Conservation (phyloP, 2,888 invertebrate genomes). For the Hypomecis punctinalis region DNA sequence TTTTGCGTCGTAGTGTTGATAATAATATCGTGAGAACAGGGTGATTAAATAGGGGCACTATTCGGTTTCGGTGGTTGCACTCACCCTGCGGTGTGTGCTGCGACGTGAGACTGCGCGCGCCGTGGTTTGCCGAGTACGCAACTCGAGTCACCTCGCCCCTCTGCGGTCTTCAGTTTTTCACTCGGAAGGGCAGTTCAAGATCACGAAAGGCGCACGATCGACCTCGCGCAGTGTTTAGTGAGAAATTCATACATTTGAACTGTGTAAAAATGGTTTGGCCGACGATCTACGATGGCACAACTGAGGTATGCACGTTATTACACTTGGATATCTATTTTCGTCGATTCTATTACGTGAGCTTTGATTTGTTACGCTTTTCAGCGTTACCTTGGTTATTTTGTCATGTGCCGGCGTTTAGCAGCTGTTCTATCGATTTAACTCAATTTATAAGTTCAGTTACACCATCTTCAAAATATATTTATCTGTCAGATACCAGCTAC, state of each 20-base stretch:
- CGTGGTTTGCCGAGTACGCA: slow-evolving; percentile 72
- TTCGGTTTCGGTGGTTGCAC: slow-evolving; percentile 58
- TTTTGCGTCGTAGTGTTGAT: slow-evolving; percentile 24
- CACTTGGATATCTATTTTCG: slow-evolving; percentile 55
- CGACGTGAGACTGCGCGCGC: slow-evolving; percentile 72
- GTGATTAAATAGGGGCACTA: slow-evolving; percentile 46
- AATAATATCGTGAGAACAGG: slow-evolving; percentile 30
- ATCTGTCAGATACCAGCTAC: too few species aligned
- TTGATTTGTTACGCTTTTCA: slow-evolving; percentile 47
- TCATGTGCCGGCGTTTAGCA: slow-evolving; percentile 48
- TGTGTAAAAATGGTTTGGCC: slow-evolving; percentile 75
- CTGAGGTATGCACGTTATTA: slow-evolving; percentile 60
- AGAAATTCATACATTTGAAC: slow-evolving; percentile 58
- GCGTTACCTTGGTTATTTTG: slow-evolving; percentile 58
- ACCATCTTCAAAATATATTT: not conserved
- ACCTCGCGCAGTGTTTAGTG: slow-evolving; percentile 63
- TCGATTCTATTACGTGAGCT: slow-evolving; percentile 57
- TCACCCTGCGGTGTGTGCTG: slow-evolving; percentile 60
- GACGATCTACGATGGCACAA: slow-evolving; percentile 73
- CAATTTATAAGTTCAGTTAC: not conserved
- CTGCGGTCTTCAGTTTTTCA: slow-evolving; percentile 74
- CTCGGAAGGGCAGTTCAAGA: slow-evolving; percentile 84
- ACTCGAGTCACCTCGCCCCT: slow-evolving; percentile 62
- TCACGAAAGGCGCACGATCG: slow-evolving; percentile 73
- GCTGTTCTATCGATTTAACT: slow-evolving; percentile 36